phyloP scores from a whole-genome alignment of 2,113 vertebrate species.

The Anhinga rufa region DNA sequence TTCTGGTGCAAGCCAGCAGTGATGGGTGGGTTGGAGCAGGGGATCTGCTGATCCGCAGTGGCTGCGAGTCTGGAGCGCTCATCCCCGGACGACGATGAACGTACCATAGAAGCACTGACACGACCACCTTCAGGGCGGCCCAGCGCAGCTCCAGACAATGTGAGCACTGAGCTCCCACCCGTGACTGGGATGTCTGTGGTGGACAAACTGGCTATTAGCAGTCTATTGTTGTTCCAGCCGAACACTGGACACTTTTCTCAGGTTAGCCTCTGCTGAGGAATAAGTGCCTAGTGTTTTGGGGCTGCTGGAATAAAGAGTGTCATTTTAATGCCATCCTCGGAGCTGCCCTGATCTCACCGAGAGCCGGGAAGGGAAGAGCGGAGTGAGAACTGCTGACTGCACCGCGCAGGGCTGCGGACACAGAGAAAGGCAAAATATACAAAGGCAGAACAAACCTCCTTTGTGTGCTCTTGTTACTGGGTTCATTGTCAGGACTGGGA shows the following conservation, averaged over 20 bases:
- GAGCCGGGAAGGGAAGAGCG: background rate
- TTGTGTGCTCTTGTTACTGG: background rate
- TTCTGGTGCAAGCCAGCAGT: background rate
- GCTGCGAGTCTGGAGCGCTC: background rate
- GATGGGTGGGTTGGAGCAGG: background rate
- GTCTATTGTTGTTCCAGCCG: background rate
- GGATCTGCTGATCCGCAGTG: background rate
- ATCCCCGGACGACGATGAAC: accelerated
- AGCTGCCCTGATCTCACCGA: conserved; percentile 6
- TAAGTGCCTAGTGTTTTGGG: background rate
- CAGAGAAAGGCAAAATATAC: background rate
- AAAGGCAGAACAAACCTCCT: conserved; percentile 1
- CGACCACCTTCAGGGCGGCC: background rate
- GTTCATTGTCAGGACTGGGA: background rate
- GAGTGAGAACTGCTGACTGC: background rate
- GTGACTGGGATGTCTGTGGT: background rate
- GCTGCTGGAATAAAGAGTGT: background rate
- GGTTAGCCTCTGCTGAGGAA: background rate
- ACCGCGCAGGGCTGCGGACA: background rate
- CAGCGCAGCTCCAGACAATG: background rate
- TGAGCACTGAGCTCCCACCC: background rate
- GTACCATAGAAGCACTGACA: background rate
- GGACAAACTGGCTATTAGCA: background rate
- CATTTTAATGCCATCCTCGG: background rate
- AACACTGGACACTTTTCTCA: background rate